A percentile compares a stretch with the other conserved stretches of the same genome.
These are phyloP conservation scores for Bucorvus abyssinicus DNA, from an alignment of 2,797 vertebrate genomes.

Conservation along the genomic window DNA sequence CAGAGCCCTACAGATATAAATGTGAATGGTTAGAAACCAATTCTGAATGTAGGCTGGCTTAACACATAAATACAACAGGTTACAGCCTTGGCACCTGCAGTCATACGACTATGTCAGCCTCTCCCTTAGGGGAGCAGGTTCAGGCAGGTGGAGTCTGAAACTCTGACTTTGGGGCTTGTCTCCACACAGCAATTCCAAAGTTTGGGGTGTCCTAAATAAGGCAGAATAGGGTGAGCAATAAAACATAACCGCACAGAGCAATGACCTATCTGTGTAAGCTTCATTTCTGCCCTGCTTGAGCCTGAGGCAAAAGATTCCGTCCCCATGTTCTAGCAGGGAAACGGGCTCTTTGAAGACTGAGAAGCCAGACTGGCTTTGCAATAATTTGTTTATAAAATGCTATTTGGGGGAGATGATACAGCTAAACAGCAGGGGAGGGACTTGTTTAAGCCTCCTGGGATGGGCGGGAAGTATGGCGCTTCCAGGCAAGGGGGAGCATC, in stretches of 20 bases:
- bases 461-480: not conserved
- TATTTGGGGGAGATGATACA: not conserved
- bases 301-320: not conserved
- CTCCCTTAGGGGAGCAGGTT: not conserved
- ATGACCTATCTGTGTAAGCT: fast-evolving
- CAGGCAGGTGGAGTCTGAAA: not conserved
- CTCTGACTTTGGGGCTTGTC: not conserved
- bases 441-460: not conserved
- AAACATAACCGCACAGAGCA: not conserved
- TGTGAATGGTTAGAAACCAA: not conserved
- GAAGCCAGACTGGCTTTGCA: not conserved
- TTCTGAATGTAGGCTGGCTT: not conserved
- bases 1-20: not conserved
- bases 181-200: not conserved
- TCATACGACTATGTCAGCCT: not conserved
- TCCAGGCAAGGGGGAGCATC: not conserved
- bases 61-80: not conserved
- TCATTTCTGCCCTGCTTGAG: not conserved
- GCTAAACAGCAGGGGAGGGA: not conserved
- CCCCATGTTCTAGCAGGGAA: not conserved
- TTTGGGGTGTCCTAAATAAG: not conserved
- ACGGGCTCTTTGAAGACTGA: not conserved
- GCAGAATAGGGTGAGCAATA: not conserved
- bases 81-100: not conserved
- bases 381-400: not conserved